Percentiles rank a stretch among this genome's conserved stretches.
phyloP scores from a whole-genome alignment of 2,888 invertebrate species.

The Drosophila ochracea region DNA sequence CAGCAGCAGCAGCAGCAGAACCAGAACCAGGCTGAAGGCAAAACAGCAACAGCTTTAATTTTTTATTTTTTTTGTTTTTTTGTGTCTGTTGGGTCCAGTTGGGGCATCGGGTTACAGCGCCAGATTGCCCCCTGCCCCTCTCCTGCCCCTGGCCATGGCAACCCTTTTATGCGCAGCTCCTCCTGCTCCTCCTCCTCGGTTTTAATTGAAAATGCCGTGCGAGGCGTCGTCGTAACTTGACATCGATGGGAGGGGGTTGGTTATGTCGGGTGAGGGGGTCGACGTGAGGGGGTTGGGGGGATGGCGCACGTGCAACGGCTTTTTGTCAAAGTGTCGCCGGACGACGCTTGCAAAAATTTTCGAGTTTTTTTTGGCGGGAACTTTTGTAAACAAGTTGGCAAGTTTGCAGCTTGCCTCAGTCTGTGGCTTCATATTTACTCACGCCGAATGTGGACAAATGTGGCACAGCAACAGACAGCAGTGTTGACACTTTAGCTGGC shows the following conservation, averaged over 20 bases:
- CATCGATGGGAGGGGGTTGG: slow-evolving; percentile 45
- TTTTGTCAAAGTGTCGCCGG: slow-evolving; percentile 68
- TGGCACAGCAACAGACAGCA: slow-evolving; percentile 1
- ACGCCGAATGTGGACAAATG: slow-evolving; percentile 59
- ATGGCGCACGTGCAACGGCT: slow-evolving; percentile 69
- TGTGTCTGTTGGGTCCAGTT: slow-evolving; percentile 15
- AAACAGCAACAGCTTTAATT: slow-evolving; percentile 23
- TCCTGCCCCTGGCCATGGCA: background rate
- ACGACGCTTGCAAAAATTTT: slow-evolving; percentile 69
- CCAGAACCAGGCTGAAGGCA: background rate
- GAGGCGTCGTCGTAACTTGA: slow-evolving; percentile 61
- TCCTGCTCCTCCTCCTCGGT: slow-evolving; percentile 26
- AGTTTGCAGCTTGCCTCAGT: slow-evolving; percentile 8
- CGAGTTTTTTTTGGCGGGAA: slow-evolving; percentile 66
- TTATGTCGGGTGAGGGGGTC: too few species aligned
- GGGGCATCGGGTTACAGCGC: slow-evolving; percentile 62
- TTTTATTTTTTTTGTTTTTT: background rate
- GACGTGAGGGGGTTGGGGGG: slow-evolving; percentile 22
- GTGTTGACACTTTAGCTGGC: background rate
- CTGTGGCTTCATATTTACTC: slow-evolving; percentile 60
- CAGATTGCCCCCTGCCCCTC: slow-evolving; percentile 18
- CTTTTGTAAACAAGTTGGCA: slow-evolving; percentile 63
- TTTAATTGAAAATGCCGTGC: slow-evolving; percentile 66
- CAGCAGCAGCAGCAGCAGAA: background rate
- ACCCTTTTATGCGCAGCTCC: background rate